Base-by-base conservation (phyloP, 2,888 invertebrate genomes). In the Pheosia tremula region DNA sequence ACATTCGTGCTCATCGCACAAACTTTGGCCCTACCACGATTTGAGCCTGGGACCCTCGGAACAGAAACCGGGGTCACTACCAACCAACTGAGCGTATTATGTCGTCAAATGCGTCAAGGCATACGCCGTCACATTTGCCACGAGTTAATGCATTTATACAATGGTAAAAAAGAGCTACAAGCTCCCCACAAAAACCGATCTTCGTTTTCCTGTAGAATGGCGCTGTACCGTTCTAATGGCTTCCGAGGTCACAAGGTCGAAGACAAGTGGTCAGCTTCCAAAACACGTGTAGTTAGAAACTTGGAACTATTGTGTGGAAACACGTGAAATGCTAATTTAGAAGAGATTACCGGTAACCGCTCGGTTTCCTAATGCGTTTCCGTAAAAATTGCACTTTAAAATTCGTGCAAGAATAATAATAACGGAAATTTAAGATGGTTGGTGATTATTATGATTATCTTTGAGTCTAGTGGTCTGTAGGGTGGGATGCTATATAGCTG, bases 321-420 rank as follows among this genome's bases (percentile, higher is more conserved):
- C 85, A 85, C 84, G 84, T 73, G 75, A 84, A 80, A 84, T 78
- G 74, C 74, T 81, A 79, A 85, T 85, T 81, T 81, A 74, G 77
- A 78, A 77, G 57, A 79, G 77, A 83, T 83, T 84, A 83, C 66
- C 59, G 60, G 57, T 71, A 61, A 59, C 57, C 55, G 41, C 49
- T 58, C 39, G 24, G 62, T 67, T 65, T 74, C 60, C 57, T 62
- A 36, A 37, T 55, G 58, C 59, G 61, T 63, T 59, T 63, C 50
- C 9, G 39, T 55, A 63, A 67, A 68, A 74, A 68, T 67, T 54
- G 54, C 41, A 63, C 64, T 76, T 67, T 68, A 68, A 70, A 64
- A 10, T 57, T 38, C 54, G 45, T 55, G 41, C 24, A 24, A 24
- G 24, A 24, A 24, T 24, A 24, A 24, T 52, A 50, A 50, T 50